These are phyloP conservation scores for Nephrocerus scutellatus DNA, from an alignment of 2,888 invertebrate species.

Conservation along the genomic window DNA sequence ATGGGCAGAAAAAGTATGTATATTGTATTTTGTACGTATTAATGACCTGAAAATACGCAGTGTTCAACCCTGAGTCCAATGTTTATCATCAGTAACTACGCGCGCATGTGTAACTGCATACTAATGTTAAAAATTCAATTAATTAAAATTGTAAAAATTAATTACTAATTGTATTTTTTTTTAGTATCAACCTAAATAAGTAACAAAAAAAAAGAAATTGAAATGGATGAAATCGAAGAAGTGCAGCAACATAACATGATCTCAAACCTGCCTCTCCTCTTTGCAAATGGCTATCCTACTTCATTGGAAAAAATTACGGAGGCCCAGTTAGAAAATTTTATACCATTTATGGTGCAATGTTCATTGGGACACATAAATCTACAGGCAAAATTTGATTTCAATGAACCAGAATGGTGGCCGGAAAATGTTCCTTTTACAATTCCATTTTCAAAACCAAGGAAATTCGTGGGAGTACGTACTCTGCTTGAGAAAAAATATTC, in stretches of 20 bases:
- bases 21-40: no score
- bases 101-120: no score
- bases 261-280: conserved; percentile 65
- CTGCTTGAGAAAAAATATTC: conserved; percentile 3
- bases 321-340: conserved; percentile 61
- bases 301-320: conserved; percentile 58
- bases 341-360: conserved; percentile 70
- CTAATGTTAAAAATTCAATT: no score
- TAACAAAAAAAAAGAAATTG: no score
- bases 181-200: no score
- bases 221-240: conserved; percentile 44
- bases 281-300: conserved; percentile 64
- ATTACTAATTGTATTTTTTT: no score
- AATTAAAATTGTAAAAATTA: no score
- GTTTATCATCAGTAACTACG: no score
- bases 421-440: conserved; percentile 58
- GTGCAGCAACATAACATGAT: conserved; percentile 53
- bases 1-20: no score
- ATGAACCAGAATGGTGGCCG: conserved; percentile 67
- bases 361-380: conserved; percentile 59
- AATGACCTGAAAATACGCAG: no score
- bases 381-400: conserved; percentile 43
- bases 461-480: conserved; percentile 46
- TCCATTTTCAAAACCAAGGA: conserved; percentile 56
- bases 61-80: no score